Evolutionary conservation across 2,113 vertebrate species (phyloP), one percentile per base, ranked within the genome.

Genomic region (Nerophis lumbriciformis): DNA sequence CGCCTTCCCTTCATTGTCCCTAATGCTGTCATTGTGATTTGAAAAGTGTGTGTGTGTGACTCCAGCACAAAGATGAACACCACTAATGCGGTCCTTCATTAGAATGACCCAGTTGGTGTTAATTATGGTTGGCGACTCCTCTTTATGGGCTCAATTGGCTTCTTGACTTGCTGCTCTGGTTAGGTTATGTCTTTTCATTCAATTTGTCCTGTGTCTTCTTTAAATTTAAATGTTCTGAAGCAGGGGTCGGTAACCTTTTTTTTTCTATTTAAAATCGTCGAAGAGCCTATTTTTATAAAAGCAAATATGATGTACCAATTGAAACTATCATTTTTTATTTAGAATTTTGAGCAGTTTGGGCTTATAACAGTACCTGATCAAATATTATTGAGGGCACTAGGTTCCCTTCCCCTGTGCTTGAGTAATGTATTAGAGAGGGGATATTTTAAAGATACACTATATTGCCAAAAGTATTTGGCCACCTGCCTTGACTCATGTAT

Each of bases 51-150:
- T 89, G 85, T 85, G 91, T 89, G 91, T 49, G 1, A 57, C 77
- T 84, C 87, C 79, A 89, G 87, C 87, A 42, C 16, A 44, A 44
- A 57, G 42, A 15, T 88, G 87, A 87, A 84, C 88, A 91, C 92
- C 93, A 92, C 89, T 79, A 75, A 90, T 87, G 54, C 42, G 38
- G 54, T 19, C n/a, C 5, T 55, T 57, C 38, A 44, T 57, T 57
- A 21, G 11, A 44, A 79, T 79, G 87, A 87, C 59, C 88, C 75
- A 77, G 67, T 88, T 91, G 81, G 60, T 76, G 66, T 73, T 73
- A 48, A 67, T 42, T 72, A 61, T 78, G 68, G 28, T 48, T 53
- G 55, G 5, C 19, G 55, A 57, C n/a, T 39, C 11, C n/a, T 44
- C 28, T 42, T 44, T 44, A 57, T 7, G 39, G 21, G 63, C 76